phyloP scores from a whole-genome alignment of 2,113 vertebrate species.

The Alosa alosa region DNA sequence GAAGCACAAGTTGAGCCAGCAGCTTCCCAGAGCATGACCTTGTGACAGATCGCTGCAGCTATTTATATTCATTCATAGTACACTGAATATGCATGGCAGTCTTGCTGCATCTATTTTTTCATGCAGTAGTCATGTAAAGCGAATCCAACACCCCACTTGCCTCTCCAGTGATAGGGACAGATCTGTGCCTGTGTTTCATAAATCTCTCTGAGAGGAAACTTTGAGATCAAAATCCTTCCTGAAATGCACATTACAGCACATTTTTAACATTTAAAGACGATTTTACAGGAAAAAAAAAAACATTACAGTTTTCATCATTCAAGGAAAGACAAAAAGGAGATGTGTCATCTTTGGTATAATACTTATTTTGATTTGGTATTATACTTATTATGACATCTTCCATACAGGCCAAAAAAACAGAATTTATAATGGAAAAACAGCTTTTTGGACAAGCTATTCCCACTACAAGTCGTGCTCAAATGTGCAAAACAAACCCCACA shows the following conservation, averaged over 20 bases:
- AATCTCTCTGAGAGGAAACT: not conserved
- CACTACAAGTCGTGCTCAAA: not conserved
- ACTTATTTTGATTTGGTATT: not conserved
- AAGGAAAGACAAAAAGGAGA: not conserved
- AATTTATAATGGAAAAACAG: not conserved
- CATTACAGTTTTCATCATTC: not conserved
- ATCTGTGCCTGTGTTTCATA: not conserved
- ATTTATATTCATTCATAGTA: constrained; percentile 34
- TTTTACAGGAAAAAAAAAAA: not conserved
- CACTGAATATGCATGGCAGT: constrained; percentile 26
- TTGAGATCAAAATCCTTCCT: not conserved
- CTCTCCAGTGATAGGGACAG: not conserved
- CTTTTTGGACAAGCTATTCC: not conserved
- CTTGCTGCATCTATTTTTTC: constrained; percentile 30
- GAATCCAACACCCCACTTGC: constrained; percentile 21
- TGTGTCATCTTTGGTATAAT: not conserved
- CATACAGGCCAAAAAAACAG: not conserved
- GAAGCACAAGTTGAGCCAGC: not conserved
- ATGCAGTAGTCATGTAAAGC: constrained; percentile 16
- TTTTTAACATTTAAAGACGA: not conserved
- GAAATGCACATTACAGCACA: not conserved
- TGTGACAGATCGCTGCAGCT: constrained; percentile 18
- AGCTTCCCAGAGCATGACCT: constrained; percentile 24
- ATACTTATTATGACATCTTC: not conserved
- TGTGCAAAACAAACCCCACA: not conserved